These are phyloP conservation scores for Liparis tanakae DNA, from an alignment of 2,797 vertebrate species.

Conservation along the genomic window DNA sequence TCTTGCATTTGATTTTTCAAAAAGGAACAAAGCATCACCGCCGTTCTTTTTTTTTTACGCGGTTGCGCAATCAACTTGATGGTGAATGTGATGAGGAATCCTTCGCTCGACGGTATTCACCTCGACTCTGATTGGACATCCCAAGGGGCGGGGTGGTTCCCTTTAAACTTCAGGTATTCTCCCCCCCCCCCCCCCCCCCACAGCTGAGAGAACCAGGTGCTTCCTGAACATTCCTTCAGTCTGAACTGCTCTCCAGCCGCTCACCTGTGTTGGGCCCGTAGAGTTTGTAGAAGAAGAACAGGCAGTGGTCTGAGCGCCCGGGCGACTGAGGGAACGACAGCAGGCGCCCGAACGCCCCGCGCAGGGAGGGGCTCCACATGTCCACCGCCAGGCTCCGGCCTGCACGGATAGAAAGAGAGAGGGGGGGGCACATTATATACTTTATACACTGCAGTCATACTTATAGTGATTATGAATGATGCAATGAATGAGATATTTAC, in stretches of 20 bases:
- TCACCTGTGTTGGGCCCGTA: constrained; percentile 82
- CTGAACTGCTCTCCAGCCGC: background rate
- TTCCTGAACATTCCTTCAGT: background rate
- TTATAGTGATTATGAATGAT: background rate
- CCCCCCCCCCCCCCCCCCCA: no score
- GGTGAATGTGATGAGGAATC: background rate
- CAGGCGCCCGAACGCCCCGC: constrained; percentile 74
- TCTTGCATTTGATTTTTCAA: background rate
- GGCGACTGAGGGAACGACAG: constrained; percentile 65
- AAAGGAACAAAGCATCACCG: background rate
- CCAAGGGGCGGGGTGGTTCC: background rate
- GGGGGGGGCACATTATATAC: background rate
- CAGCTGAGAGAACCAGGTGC: background rate
- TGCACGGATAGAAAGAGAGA: constrained; percentile 39
- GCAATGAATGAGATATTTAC: no score
- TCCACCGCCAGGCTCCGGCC: constrained; percentile 80
- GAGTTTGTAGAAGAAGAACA: constrained; percentile 83
- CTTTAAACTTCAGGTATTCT: background rate
- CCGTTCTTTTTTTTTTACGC: background rate
- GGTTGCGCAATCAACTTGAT: background rate
- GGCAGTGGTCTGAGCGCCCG: constrained; percentile 54
- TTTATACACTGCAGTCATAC: background rate
- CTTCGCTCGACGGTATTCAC: background rate
- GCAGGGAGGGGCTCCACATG: constrained; percentile 76
- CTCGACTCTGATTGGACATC: background rate